Evolutionary conservation across 2,888 invertebrate genomes (phyloP), one percentile per base, ranked within the genome.

Genomic region (Tricholauxania praeusta): DNA sequence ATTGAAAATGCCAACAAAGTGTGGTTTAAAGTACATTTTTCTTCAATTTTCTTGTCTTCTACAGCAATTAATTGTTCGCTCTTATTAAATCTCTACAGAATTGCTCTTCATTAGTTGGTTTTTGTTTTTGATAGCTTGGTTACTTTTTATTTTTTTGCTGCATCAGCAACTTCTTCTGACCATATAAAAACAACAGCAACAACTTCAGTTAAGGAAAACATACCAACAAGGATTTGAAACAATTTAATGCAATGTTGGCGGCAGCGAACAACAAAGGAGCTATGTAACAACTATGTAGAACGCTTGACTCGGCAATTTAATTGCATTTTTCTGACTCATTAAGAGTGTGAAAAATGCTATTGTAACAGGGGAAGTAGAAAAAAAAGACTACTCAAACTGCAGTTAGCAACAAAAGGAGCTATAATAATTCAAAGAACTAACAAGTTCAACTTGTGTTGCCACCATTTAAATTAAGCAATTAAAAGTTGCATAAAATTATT

Each of bases 271-370:
- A 74, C 69, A 71, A 63, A 63, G 72, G 68, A 72, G 72, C 69
- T 76, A 72, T 74, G 72, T 65, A 64, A 71, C 49, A 72, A 53
- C 48, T 62, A 64, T 53, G 68, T 63, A 17, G 47, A 70, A 53
- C 52, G 47, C 62, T 70, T 70, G 75, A 70, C 70, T 48, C 70
- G 68, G 72, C 62, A 97, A 96, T 97, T 82, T 95, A 65, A 88
- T 95, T 77, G 94, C 95, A 75, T 97, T 94, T 88, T 90, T 96
- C 79, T 95, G 95, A 85, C 93, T 96, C 74, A 93, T 95, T 86
- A 94, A 93, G 90, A 93, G 96, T 49, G 95, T 97, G 76, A 93
- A 96, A 88, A 95, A 95, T 82, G 94, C 96, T 0, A 97, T 63
- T 63, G 70, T 63, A 52, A 39, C 48, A 17, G n/a, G 12, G 17